Percentiles rank a stretch among this genome's conserved stretches.
These are phyloP conservation scores for Hemicrepidius hirtus DNA, from an alignment of 2,888 invertebrate species.

Conservation along the genomic window DNA sequence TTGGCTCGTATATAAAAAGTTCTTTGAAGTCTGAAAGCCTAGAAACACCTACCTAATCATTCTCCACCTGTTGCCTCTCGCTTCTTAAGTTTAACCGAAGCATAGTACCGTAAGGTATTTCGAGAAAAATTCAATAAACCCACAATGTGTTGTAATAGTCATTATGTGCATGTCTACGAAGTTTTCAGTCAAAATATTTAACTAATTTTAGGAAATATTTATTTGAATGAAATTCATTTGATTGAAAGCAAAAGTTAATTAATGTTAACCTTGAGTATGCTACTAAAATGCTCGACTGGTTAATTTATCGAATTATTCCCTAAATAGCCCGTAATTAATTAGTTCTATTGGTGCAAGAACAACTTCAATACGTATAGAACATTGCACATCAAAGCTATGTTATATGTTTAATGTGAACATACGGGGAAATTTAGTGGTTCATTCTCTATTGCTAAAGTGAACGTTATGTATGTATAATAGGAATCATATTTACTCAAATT, in stretches of 20 bases:
- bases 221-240: no score
- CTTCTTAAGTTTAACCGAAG: background rate
- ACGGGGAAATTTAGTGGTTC: no score
- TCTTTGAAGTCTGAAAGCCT: conserved; percentile 16
- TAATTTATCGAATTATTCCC: background rate
- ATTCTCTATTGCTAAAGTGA: no score
- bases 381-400: no score
- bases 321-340: background rate
- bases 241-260: no score
- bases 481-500: no score
- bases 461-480: no score
- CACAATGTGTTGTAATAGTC: background rate
- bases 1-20: background rate
- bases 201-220: no score
- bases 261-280: background rate
- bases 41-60: conserved; percentile 17
- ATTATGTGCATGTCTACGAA: no score
- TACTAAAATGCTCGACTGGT: background rate
- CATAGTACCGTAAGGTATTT: background rate
- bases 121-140: background rate
- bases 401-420: no score
- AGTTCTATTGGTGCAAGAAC: background rate
- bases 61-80: conserved; percentile 25
- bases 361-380: no score
- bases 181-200: no score